Conservation (phyloP, 2,797 vertebrate genomes). For the Chiloscyllium punctatum region DNA sequence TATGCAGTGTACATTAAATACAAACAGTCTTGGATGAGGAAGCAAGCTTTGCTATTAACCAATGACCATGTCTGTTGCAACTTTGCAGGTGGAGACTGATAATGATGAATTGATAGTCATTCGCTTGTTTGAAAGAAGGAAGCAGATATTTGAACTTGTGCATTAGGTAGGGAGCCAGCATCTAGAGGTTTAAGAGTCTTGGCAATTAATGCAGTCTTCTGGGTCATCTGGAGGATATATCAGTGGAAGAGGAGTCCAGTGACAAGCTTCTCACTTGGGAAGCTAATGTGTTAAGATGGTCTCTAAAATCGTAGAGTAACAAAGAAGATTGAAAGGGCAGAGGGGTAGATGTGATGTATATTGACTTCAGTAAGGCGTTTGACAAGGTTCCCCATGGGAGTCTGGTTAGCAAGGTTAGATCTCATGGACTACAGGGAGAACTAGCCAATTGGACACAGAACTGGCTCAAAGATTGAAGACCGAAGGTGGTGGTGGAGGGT, state of each 20-base stretch:
- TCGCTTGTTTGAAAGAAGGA: background rate
- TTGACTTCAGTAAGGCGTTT: too few species aligned
- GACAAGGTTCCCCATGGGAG: too few species aligned
- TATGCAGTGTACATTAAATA: background rate
- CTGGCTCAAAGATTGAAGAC: too few species aligned
- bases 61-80: background rate
- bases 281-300: background rate
- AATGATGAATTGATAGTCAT: slow-evolving; percentile 5
- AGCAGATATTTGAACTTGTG: background rate
- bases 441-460: too few species aligned
- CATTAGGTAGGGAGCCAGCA: background rate
- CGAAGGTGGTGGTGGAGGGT: too few species aligned
- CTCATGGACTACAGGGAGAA: too few species aligned
- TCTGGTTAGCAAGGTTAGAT: too few species aligned
- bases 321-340: too few species aligned
- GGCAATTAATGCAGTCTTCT: slow-evolving; percentile 3
- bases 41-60: background rate
- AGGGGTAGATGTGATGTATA: too few species aligned
- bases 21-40: background rate
- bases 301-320: background rate
- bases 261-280: background rate
- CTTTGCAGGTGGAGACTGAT: slow-evolving; percentile 16
- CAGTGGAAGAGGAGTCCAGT: background rate
- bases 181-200: slow-evolving; percentile 7
- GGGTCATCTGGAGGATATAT: background rate